Evolutionary conservation across 35 echinoderm and acorn worm genomes (phyloP).

Genomic region (Apostichopus japonicus): DNA sequence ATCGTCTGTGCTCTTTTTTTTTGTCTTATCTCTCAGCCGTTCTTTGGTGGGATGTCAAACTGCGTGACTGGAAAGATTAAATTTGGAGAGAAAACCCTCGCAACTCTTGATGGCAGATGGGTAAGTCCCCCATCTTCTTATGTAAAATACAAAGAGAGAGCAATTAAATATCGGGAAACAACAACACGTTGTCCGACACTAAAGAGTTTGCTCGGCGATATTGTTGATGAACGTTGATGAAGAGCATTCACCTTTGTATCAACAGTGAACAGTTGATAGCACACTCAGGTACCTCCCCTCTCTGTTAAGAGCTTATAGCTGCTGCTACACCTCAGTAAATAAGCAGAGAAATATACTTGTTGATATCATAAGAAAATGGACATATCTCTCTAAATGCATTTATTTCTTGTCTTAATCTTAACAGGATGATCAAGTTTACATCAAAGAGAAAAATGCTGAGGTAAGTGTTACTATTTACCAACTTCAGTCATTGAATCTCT

Average conservation of each 20-base stretch:
- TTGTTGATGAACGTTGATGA: too few relatives aligned
- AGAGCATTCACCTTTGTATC: too few relatives aligned
- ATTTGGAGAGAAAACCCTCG: slow-evolving; percentile 93
- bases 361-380: too few relatives aligned
- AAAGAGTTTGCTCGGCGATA: too few relatives aligned
- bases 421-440: slow-evolving; percentile 87
- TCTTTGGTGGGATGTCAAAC: slow-evolving; percentile 91
- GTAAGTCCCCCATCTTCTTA: slow-evolving; percentile 57
- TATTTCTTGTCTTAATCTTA: slow-evolving; percentile 19
- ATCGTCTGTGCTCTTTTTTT: not conserved
- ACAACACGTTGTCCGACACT: too few relatives aligned
- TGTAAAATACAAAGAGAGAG: not conserved
- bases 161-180: not conserved
- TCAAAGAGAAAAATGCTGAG: slow-evolving; percentile 87
- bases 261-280: too few relatives aligned
- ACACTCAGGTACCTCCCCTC: too few relatives aligned
- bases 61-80: slow-evolving; percentile 91
- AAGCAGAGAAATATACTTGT: too few relatives aligned
- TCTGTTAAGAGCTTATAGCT: too few relatives aligned
- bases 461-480: slow-evolving; percentile 45
- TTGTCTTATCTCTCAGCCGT: slow-evolving; percentile 69
- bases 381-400: not conserved
- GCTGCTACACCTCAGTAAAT: too few relatives aligned
- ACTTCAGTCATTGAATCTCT: too few relatives aligned
- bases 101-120: slow-evolving; percentile 91